Evolutionary conservation across 2,113 vertebrate genomes (phyloP).

Genomic region (Ciconia maguari): DNA sequence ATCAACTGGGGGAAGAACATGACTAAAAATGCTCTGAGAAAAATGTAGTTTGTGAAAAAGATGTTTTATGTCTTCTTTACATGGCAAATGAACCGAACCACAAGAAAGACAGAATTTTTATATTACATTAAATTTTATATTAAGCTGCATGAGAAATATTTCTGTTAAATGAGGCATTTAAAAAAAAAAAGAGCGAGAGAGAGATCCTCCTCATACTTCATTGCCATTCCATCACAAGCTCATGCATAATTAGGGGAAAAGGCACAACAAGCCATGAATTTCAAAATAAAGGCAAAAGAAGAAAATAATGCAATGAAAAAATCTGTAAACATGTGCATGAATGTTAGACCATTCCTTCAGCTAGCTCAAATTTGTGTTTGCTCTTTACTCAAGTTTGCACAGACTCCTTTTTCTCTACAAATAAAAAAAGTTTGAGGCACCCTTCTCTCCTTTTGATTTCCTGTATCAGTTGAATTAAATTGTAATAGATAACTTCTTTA

Average conservation of each 20-base stretch:
- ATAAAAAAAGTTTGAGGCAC: neutral
- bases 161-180: neutral
- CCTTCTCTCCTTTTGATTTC: neutral
- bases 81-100: neutral
- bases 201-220: neutral
- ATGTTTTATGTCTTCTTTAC: neutral
- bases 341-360: neutral
- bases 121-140: neutral
- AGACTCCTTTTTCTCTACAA: neutral
- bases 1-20: neutral
- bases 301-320: neutral
- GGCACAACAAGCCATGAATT: neutral
- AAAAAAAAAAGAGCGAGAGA: neutral
- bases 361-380: neutral
- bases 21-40: neutral
- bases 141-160: neutral
- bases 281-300: neutral
- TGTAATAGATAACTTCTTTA: neutral
- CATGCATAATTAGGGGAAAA: neutral
- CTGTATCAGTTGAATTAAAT: neutral
- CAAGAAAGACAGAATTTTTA: neutral
- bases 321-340: neutral
- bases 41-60: neutral
- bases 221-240: neutral
- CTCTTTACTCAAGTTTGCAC: neutral